Evolutionary conservation across 2,113 vertebrate species (phyloP), one percentile per base, ranked within the genome.

Genomic region (Neoarius graeffei): DNA sequence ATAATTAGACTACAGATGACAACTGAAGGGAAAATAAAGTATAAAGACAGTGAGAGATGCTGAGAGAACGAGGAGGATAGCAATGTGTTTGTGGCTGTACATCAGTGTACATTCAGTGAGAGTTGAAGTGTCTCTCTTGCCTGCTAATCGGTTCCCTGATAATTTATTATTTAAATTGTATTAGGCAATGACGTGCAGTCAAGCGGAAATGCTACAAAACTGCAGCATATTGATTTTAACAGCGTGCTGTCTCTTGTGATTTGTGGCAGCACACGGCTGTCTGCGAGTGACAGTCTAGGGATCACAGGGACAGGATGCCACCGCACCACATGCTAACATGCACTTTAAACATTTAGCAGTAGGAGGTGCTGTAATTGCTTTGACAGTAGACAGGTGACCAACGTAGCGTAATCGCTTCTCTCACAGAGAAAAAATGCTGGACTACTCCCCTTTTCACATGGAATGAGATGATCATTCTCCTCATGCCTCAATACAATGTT

Each of bases 101-200:
- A 89, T 91, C 89, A 92, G 17, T 42, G 60, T 19, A 56, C 73
- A 64, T 54, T 91, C 89, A 92, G 13, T 52, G 54, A n/a, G 56
- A 83, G 62, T 54, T 57, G 59, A 74, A 81, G 52, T 89, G 87
- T 64, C 79, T 91, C 91, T 89, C 89, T 89, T 62, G 77, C 90
- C 83, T 60, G 83, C 85, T 42, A 84, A 92, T 91, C 92, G 91
- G 90, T 90, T 85, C 90, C 52, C 57, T 87, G 85, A 92, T 90
- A 92, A 94, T 95, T 93, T 92, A 95, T 95, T 95, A 95, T 95
- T 95, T 94, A 95, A 91, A 92, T 85, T 90, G 93, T 90, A 93
- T 92, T 93, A 95, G 92, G 92, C 93, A 91, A 93, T 92, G 91
- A 89, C 48, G 91, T 86, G 91, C 92, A 92, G 91, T 90, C 84